phyloP scores from a whole-genome alignment of 1,140 invertebrate genomes.

The Drosophila mojavensis region DNA sequence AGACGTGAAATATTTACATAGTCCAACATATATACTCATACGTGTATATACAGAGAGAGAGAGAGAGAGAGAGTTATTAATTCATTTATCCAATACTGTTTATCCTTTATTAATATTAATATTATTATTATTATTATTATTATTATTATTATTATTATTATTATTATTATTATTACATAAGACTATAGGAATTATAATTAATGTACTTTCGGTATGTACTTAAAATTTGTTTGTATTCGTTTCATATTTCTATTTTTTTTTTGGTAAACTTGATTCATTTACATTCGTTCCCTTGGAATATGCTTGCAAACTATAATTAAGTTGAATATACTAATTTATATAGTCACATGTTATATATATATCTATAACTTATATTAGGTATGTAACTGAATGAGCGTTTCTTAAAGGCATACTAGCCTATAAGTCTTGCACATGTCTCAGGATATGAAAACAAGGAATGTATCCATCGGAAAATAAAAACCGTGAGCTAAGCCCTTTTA shows the following conservation, averaged over 20 bases:
- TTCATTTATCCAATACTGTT: slow-evolving; percentile 40
- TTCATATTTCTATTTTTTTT: slow-evolving; percentile 1
- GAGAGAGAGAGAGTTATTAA: too few relatives aligned
- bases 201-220: slow-evolving; percentile 34
- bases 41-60: too few relatives aligned
- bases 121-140: slow-evolving; percentile 33
- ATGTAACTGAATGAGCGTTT: too few relatives aligned
- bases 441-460: too few relatives aligned
- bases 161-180: slow-evolving; percentile 49
- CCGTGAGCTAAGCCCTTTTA: too few relatives aligned
- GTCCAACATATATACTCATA: too few relatives aligned
- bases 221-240: slow-evolving; percentile 4
- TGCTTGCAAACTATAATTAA: slow-evolving; percentile 39
- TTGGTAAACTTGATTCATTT: slow-evolving; percentile 49
- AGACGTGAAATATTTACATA: too few relatives aligned
- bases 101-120: slow-evolving; percentile 8
- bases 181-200: slow-evolving; percentile 72
- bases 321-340: not conserved
- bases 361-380: too few relatives aligned
- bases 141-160: slow-evolving; percentile 3
- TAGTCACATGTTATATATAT: too few relatives aligned
- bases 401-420: too few relatives aligned
- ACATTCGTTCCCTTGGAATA: slow-evolving; percentile 60
- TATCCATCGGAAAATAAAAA: too few relatives aligned
- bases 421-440: too few relatives aligned